Percentiles rank a stretch among this genome's conserved stretches.
These are phyloP conservation scores for Dallia pectoralis DNA, from an alignment of 2,797 vertebrate genomes.

Conservation along the genomic window DNA sequence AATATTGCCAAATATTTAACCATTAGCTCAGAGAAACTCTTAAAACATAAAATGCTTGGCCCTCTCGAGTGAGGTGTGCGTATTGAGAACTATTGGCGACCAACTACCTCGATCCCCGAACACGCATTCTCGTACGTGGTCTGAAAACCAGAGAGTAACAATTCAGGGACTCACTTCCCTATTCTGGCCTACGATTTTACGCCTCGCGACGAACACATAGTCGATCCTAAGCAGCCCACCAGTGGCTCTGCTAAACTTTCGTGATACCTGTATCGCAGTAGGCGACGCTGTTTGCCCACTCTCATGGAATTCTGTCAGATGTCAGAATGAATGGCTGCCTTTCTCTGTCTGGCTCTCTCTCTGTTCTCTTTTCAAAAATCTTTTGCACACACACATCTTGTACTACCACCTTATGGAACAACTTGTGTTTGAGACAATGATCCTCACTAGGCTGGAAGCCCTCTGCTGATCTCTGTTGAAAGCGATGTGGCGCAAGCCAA, in stretches of 20 bases:
- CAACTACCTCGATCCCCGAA: no score
- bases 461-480: neutral
- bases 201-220: neutral
- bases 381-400: constrained; percentile 15
- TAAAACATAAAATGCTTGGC: neutral
- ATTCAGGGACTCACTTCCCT: neutral
- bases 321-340: neutral
- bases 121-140: neutral
- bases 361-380: constrained; percentile 14
- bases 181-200: neutral
- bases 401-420: no score
- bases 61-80: no score
- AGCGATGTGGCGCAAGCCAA: no score
- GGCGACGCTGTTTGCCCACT: neutral
- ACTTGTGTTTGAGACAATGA: neutral
- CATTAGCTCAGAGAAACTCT: neutral
- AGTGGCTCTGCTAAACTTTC: neutral
- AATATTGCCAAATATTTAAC: neutral
- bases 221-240: neutral
- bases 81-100: no score
- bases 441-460: neutral
- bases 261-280: no score
- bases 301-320: neutral
- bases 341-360: no score
- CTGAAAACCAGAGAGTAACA: neutral